Evolutionary conservation across 2,888 invertebrate species (phyloP), one percentile per base, ranked within the genome.

Genomic region (Agriopis leucophaearia): DNA sequence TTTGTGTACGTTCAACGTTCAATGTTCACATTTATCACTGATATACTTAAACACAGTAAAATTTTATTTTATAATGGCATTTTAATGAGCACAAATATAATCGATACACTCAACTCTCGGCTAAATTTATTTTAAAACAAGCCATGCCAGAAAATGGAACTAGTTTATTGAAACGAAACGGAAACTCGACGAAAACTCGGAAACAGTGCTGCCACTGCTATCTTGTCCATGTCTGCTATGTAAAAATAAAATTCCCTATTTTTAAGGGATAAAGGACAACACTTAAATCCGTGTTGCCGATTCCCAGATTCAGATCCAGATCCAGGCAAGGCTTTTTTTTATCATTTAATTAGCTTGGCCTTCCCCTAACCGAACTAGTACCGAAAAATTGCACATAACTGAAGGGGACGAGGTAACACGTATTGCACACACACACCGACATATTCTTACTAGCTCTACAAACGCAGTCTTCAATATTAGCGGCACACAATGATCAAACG

Each of bases 121-220:
- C 13, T 35, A 35, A 51, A 42, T 54, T 58, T 65, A 48, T 44
- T 58, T 57, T 51, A 40, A 18, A 59, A 52, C 59, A 58, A 65
- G 64, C 57, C 50, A 54, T 18, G 44, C 48, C 52, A 47, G 47
- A 42, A 35, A 47, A 59, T 12, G 1, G 10, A 40, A 66, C 66
- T 66, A 57, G 66, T 66, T 7, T 38, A 56, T 12, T 16, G 10
- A 58, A 36, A 16, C 35, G n/a, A 54, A 54, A 59, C 48, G 48
- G 48, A 48, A 47, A 47, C 42, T 54, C 13, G 45, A 42, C 38
- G 55, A 40, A 55, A 54, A 48, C 15, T 40, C 55, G 63, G 59
- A 59, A 59, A 59, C 42, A 38, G 59, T 50, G 59, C 40, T 59
- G 59, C 59, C 59, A 50, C 8, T 18, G 5, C 4, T 13, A 35